These are phyloP conservation scores for Papilio gigon DNA, from an alignment of 2,888 invertebrate species.

Conservation along the genomic window DNA sequence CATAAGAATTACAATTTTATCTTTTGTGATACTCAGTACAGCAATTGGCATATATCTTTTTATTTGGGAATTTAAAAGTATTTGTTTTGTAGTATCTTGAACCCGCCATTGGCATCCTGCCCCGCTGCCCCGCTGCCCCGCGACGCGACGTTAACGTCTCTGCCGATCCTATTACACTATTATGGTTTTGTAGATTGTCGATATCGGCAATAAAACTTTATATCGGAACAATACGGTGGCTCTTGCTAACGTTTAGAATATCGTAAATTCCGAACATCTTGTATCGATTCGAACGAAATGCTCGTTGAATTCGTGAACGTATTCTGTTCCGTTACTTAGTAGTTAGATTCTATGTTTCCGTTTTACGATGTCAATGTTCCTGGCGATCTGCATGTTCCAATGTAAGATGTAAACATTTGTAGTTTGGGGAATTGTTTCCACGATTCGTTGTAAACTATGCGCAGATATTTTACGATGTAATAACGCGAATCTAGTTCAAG, in stretches of 20 bases:
- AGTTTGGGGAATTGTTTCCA: slow-evolving; percentile 41
- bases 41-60: slow-evolving; percentile 10
- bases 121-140: slow-evolving; percentile 44
- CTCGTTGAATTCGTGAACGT: slow-evolving; percentile 48
- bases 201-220: slow-evolving; percentile 75
- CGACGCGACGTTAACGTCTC: slow-evolving; percentile 55
- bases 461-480: slow-evolving; percentile 45
- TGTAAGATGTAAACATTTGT: slow-evolving; percentile 40
- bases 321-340: slow-evolving; percentile 38
- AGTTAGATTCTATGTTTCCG: slow-evolving; percentile 27
- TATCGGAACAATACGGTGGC: slow-evolving; percentile 64
- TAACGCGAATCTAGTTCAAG: slow-evolving; percentile 50
- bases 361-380: slow-evolving; percentile 40
- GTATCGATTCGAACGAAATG: slow-evolving; percentile 61
- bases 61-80: slow-evolving; percentile 35
- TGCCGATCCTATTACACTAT: slow-evolving; percentile 60
- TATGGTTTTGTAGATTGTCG: slow-evolving; percentile 62
- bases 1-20: neutral
- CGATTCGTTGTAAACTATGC: slow-evolving; percentile 36
- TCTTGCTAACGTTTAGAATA: slow-evolving; percentile 63
- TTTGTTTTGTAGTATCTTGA: slow-evolving; percentile 49
- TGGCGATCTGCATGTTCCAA: slow-evolving; percentile 32
- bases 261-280: slow-evolving; percentile 68
- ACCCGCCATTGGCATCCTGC: slow-evolving; percentile 67
- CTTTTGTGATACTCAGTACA: too few relatives aligned